Percentiles rank a stretch among this genome's conserved stretches.
Conservation (phyloP, 2,797 vertebrate genomes). For the Halcyon chelicuti region DNA sequence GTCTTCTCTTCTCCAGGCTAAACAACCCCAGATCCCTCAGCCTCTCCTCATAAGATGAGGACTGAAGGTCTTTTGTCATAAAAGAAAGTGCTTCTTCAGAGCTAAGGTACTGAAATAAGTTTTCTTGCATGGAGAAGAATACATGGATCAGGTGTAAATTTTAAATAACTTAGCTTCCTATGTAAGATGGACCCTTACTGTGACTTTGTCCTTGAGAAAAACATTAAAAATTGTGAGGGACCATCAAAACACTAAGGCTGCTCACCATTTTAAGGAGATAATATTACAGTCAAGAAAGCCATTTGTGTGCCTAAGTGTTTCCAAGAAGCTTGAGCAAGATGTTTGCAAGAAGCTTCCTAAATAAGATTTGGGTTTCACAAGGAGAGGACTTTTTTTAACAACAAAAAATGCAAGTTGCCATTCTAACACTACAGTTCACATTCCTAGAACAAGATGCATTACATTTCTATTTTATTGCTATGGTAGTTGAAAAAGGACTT, state of each 20-base stretch:
- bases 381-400: not conserved
- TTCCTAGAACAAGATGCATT: not conserved
- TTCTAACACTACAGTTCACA: not conserved
- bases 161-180: not conserved
- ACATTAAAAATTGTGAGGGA: fast-evolving
- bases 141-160: not conserved
- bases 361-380: fast-evolving
- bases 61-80: not conserved
- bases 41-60: not conserved
- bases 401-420: not conserved
- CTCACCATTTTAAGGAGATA: not conserved
- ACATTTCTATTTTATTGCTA: not conserved
- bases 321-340: not conserved
- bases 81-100: not conserved
- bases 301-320: not conserved
- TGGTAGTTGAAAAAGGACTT: not conserved
- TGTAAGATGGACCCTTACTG: not conserved
- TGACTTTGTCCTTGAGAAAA: not conserved
- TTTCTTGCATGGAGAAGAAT: not conserved
- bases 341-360: not conserved
- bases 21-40: no score
- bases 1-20: no score
- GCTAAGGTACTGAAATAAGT: not conserved
- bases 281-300: not conserved
- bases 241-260: not conserved